Base-by-base conservation (phyloP, 2,797 vertebrate species). In the Calcarius lapponicus region DNA sequence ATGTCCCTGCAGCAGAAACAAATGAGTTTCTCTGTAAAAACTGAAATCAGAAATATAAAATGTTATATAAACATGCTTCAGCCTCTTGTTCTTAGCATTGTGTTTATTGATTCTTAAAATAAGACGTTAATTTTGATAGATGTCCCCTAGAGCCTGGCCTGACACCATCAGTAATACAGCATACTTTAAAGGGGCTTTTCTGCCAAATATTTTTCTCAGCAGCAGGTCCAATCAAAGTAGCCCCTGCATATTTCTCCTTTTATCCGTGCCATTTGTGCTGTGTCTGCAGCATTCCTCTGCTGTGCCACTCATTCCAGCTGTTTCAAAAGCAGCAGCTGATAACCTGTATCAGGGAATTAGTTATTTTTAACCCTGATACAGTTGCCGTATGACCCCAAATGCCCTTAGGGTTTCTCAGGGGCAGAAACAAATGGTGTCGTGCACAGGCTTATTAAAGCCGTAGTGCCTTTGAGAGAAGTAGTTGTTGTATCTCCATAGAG, bases 341-440 rank as follows among this genome's bases (percentile, higher is more conserved):
- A 84, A 90, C 80, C 80, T 76, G 36, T 81, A 50, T 86, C 34
- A 40, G 45, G 73, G 72, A 72, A 60, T 88, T 86, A 72, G 73
- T 65, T 95, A 66, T 95, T 92, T 97, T 92, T 81, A 95, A 92
- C n/a, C 26, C 48, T 70, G 73, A 45, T 94, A 61, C 32, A 60
- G 70, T 91, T 61, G 13, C 72, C 3, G 10, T 74, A 61, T 92
- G 84, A 78, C 75, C 87, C 75, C 71, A 67, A 82, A 93, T 1
- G 61, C 51, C 90, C 73, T 88, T 42, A 50, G 51, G 36, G 48
- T 84, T 24, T 94, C 74, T 81, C 70, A 40, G 69, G 47, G 43
- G 26, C 66, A 72, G 73, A 61, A 86, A 62, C 40, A 79, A 93
- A 47, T 51, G 29, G 18, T 62, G 79, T 86, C 28, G 24, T 56